Evolutionary conservation across 2,888 invertebrate genomes (phyloP).

Genomic region (Pogonocherus hispidulus): DNA sequence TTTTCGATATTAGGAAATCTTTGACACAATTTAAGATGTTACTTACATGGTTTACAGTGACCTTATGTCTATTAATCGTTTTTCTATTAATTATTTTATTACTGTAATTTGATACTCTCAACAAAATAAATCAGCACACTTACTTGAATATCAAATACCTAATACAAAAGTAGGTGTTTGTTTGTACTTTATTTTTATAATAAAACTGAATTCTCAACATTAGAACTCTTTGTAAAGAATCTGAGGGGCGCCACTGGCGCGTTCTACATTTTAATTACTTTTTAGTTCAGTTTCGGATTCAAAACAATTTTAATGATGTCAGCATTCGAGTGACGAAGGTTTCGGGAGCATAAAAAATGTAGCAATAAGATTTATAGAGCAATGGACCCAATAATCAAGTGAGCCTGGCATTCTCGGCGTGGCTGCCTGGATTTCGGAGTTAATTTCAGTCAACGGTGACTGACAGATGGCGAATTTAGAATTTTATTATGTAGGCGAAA

Average conservation of each 20-base stretch:
- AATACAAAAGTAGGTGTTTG: no score
- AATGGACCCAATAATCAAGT: conserved; percentile 55
- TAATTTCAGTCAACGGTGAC: conserved; percentile 56
- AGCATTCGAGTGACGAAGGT: conserved; percentile 51
- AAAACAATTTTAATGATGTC: conserved; percentile 45
- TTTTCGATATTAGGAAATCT: no score
- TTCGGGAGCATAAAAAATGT: conserved; percentile 50
- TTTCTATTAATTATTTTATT: no score
- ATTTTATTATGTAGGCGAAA: conserved; percentile 50
- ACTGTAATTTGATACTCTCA: no score
- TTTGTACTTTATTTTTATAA: no score
- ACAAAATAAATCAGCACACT: no score
- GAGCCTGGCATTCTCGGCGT: conserved; percentile 51
- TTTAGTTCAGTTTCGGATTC: conserved; percentile 38
- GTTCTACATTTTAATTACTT: conserved; percentile 38
- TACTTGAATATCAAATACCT: no score
- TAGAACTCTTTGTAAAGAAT: no score
- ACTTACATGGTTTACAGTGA: no score
- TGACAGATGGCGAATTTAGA: conserved; percentile 57
- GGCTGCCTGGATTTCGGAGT: conserved; percentile 51
- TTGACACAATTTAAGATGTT: no score
- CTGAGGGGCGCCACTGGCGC: neutral
- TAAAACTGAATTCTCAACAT: no score
- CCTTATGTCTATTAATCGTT: no score
- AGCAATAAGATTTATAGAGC: conserved; percentile 57